Evolutionary conservation across 2,888 invertebrate species (phyloP).

Genomic region (Neocrepidodera transversa): DNA sequence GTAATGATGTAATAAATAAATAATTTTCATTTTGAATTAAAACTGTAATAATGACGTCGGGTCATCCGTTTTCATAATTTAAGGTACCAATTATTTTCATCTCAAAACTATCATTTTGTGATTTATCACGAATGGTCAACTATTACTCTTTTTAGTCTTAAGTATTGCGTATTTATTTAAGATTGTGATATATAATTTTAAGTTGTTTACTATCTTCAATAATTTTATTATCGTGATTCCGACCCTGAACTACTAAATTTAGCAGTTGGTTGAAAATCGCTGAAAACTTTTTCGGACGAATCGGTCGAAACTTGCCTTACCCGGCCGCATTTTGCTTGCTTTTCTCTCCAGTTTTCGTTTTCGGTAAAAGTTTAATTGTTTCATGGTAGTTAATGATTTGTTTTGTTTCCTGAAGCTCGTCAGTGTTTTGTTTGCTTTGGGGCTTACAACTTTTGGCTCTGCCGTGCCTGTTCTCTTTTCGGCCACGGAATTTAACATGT

Average conservation of each 20-base stretch:
- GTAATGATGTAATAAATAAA: too few relatives aligned
- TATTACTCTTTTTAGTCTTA: too few relatives aligned
- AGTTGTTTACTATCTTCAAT: too few relatives aligned
- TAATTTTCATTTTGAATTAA: too few relatives aligned
- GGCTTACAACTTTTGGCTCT: conserved; percentile 36
- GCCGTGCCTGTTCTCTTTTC: not conserved
- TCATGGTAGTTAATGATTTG: conserved; percentile 50
- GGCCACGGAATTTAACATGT: conserved; percentile 27
- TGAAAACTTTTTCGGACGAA: conserved; percentile 44
- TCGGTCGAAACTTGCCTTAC: conserved; percentile 18
- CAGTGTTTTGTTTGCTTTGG: conserved; percentile 42
- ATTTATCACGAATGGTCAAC: too few relatives aligned
- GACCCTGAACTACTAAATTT: conserved; percentile 40
- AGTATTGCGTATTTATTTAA: too few relatives aligned
- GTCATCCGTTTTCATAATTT: too few relatives aligned
- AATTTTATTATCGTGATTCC: not conserved
- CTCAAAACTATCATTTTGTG: too few relatives aligned
- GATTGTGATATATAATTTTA: too few relatives aligned
- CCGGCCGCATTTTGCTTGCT: conserved; percentile 24
- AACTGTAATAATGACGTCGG: too few relatives aligned
- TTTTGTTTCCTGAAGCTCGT: conserved; percentile 37
- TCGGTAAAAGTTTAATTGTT: conserved; percentile 49
- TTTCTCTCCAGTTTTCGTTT: conserved; percentile 29
- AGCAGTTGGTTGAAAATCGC: conserved; percentile 49
- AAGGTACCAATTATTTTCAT: too few relatives aligned